Base-by-base conservation (phyloP, 64 coral and sea anemone genomes). In the Montipora foliosa region DNA sequence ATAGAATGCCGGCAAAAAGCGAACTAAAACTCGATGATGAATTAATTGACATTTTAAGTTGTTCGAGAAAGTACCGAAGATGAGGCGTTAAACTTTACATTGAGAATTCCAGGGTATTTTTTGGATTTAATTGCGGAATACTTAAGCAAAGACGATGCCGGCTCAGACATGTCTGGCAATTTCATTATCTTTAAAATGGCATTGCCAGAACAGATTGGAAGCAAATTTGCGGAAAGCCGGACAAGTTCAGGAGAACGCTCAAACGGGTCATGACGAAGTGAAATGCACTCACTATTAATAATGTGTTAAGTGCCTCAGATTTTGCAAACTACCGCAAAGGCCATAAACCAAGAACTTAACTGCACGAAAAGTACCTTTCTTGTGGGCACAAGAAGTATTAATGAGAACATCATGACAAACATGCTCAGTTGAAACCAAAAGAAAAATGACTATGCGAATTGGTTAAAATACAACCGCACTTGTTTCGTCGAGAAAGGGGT, bases 221-320 rank as follows among this genome's bases (percentile, higher is more conserved):
- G 82, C 67, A 72, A 86, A n/a, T 86, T 8, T 72, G 11, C 49
- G 13, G 9, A 64, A 64, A 64, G 9, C 13, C 0, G 13, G 14
- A 14, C 17, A 68, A 44, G 46, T 1, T 6, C 47, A 10, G 47
- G 2, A 44, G 16, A 86, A 49, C 45, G 5, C 47, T 72, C 47
- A n/a, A 71, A 51, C 19, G 15, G 37, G 46, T 51, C 17, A 72
- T 48, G 20, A 19, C 17, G 45, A 6, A 16, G 45, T 15, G 76
- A 71, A 72, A 86, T 48, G 44, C 46, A 86, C 70, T 86, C 66
- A 86, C 16, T 44, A 15, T 19, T 86, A 11, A 86, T 71, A 59
- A 86, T 68, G 82, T 86, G 66, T 50, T 71, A 86, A 86, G 70
- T 49, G 82, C 82, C 66, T 72, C 45, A 44, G 66, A 45, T 86